Conservation (phyloP, 2,113 vertebrate species). For the Oncorhynchus masou region DNA sequence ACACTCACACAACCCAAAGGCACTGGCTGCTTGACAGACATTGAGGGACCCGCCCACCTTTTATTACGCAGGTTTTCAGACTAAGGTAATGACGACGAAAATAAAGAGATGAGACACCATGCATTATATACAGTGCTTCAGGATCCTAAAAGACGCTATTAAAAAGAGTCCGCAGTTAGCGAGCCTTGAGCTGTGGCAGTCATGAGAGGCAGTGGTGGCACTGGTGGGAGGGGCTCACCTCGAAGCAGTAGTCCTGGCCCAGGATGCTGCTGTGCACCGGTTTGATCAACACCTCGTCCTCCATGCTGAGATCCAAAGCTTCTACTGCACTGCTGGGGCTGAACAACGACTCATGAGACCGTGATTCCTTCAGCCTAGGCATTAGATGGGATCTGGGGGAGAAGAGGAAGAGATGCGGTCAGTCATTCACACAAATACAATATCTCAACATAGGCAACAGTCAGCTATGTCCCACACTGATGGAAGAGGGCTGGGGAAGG, state of each 20-base stretch:
- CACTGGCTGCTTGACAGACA: no score
- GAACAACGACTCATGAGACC: constrained; percentile 90
- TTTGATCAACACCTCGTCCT: constrained; percentile 89
- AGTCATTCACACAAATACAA: constrained; percentile 1
- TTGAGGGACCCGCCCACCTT: no score
- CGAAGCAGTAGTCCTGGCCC: constrained; percentile 96
- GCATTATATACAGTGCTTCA: no score
- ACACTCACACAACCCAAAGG: no score
- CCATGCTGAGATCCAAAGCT: constrained; percentile 85
- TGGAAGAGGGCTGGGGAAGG: no score
- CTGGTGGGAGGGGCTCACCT: constrained; percentile 72
- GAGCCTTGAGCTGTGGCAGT: no score
- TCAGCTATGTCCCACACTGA: no score
- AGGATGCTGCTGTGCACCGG: constrained; percentile 94
- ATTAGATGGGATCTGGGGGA: constrained; percentile 83
- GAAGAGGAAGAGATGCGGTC: constrained; percentile 12
- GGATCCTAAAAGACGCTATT: no score
- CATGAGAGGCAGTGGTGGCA: constrained; percentile 4
- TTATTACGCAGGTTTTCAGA: no score
- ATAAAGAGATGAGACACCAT: no score
- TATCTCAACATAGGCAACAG: neutral
- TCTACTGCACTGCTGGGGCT: constrained; percentile 83
- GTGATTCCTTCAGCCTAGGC: constrained; percentile 84
- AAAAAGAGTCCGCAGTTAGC: no score
- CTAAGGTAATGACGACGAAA: no score